A percentile compares a stretch with the other conserved stretches of the same genome.
Evolutionary conservation across 2,888 invertebrate genomes (phyloP).

Genomic region (Hoplodrina blanda): DNA sequence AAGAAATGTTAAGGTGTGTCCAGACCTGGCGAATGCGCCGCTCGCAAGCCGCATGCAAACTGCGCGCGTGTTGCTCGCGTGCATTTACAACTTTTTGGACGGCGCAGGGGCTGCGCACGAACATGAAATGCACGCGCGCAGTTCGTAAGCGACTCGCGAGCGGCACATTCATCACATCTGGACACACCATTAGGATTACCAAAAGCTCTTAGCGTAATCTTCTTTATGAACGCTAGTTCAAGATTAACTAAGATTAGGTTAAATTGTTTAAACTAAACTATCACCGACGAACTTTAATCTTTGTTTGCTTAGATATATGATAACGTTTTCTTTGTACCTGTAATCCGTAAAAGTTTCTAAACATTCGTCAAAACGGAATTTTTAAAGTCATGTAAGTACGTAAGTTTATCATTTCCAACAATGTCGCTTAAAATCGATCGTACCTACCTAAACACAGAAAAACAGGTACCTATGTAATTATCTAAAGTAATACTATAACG

Average conservation of each 20-base stretch:
- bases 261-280: slow-evolving; percentile 34
- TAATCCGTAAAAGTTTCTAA: not conserved
- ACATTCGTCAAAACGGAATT: not conserved
- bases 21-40: no score
- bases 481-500: no score
- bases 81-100: no score
- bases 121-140: no score
- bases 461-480: not conserved
- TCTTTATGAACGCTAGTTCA: slow-evolving; percentile 16
- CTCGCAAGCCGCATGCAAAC: no score
- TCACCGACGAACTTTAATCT: slow-evolving; percentile 13
- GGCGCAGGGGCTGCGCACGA: no score
- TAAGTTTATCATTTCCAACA: not conserved
- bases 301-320: slow-evolving; percentile 12
- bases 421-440: not conserved
- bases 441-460: not conserved
- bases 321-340: not conserved
- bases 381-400: not conserved
- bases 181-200: slow-evolving; percentile 23
- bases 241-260: slow-evolving; percentile 44
- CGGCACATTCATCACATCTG: no score
- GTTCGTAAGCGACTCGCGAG: no score
- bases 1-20: no score
- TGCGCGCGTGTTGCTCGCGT: no score
- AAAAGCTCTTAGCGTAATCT: slow-evolving; percentile 40